Conservation (phyloP, 2,797 vertebrate genomes). For the Anolis apletophallus region DNA sequence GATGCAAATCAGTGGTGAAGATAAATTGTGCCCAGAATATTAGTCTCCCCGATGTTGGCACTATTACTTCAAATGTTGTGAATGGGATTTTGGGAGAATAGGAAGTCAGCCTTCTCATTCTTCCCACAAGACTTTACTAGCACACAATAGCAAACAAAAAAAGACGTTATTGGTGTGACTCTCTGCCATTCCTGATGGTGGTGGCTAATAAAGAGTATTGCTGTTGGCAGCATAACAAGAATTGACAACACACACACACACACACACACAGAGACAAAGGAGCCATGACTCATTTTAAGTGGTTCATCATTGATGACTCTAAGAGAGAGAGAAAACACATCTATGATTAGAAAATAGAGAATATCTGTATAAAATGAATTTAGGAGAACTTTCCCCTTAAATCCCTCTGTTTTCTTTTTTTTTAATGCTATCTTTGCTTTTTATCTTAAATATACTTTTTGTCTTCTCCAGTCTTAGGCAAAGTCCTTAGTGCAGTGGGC, state of each 20-base stretch:
- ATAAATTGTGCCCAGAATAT: background rate
- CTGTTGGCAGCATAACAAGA: slow-evolving; percentile 22
- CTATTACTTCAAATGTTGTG: background rate
- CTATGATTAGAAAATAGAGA: background rate
- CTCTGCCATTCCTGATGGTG: slow-evolving; percentile 24
- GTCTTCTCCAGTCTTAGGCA: slow-evolving; percentile 88
- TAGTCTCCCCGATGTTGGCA: background rate
- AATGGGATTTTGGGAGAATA: background rate
- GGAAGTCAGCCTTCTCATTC: background rate
- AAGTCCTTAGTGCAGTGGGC: slow-evolving; percentile 96
- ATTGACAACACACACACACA: slow-evolving; percentile 22
- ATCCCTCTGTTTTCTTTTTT: background rate
- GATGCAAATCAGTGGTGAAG: background rate
- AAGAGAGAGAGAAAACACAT: background rate
- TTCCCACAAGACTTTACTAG: background rate
- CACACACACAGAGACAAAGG: slow-evolving; percentile 19
- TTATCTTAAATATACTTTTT: background rate
- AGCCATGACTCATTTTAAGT: slow-evolving; percentile 11
- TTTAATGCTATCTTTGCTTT: background rate
- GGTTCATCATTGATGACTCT: background rate
- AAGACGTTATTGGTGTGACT: background rate
- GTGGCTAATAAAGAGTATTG: background rate
- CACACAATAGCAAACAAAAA: background rate
- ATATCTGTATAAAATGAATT: background rate
- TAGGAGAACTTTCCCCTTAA: background rate